phyloP scores from a whole-genome alignment of 2,888 invertebrate genomes.

The Drosophila meridiana region DNA sequence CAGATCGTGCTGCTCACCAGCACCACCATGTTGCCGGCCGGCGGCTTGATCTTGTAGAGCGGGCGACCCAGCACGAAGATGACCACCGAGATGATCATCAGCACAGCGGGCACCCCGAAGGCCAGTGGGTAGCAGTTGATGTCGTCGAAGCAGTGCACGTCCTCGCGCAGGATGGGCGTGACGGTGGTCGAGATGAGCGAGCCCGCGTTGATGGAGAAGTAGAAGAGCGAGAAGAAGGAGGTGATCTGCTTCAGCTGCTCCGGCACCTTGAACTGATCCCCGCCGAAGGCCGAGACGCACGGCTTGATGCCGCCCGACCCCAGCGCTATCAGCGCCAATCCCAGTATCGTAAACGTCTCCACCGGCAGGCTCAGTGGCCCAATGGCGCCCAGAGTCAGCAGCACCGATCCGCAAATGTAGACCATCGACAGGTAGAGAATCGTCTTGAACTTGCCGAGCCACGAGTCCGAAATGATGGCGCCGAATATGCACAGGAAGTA shows the following conservation, averaged over 20 bases:
- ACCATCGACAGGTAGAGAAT: constrained; percentile 91
- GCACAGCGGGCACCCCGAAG: constrained; percentile 94
- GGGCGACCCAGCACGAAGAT: constrained; percentile 92
- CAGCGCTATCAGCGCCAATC: constrained; percentile 91
- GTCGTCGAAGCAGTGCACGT: constrained; percentile 91
- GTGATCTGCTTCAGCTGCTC: constrained; percentile 92
- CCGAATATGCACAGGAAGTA: constrained; percentile 92
- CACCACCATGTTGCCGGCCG: constrained; percentile 92
- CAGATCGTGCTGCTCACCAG: constrained; percentile 88
- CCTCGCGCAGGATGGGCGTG: constrained; percentile 93
- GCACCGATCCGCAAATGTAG: constrained; percentile 89
- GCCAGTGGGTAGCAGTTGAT: constrained; percentile 93
- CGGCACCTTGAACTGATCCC: constrained; percentile 95
- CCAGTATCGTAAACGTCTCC: constrained; percentile 87
- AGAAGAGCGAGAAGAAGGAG: constrained; percentile 96
- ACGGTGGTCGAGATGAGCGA: constrained; percentile 94
- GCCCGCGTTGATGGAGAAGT: constrained; percentile 96
- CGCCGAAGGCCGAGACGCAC: constrained; percentile 97
- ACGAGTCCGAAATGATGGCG: constrained; percentile 92
- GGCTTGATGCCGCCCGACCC: constrained; percentile 99
- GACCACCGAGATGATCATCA: constrained; percentile 93
- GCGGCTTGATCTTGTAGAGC: constrained; percentile 91
- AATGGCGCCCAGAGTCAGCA: constrained; percentile 88
- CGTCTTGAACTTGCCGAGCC: constrained; percentile 91
- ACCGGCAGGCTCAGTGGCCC: constrained; percentile 86